These are phyloP conservation scores for Corythornis cristatus DNA, from an alignment of 2,113 vertebrate species.

Conservation along the genomic window DNA sequence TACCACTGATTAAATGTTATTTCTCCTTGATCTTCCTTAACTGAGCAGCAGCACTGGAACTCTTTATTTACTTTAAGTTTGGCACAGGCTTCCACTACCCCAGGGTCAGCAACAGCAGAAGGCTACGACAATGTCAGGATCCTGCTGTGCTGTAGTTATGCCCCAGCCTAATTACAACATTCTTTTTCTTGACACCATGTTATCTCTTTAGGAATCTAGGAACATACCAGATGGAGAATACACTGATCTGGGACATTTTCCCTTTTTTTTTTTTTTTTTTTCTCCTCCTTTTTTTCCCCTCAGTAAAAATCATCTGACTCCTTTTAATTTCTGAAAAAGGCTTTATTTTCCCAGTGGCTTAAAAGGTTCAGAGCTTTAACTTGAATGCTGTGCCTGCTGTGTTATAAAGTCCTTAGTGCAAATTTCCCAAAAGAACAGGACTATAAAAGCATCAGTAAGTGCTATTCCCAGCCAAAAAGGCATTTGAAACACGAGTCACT, in stretches of 20 bases:
- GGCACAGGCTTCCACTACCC: neutral
- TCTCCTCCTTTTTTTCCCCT: neutral
- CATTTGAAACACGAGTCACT: neutral
- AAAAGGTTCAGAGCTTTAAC: slow-evolving; percentile 25
- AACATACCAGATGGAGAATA: slow-evolving; percentile 32
- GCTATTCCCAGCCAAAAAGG: slow-evolving; percentile 30
- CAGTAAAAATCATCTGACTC: neutral
- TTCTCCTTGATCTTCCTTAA: slow-evolving; percentile 37
- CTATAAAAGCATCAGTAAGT: neutral
- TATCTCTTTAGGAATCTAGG: slow-evolving; percentile 41
- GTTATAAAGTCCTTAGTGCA: neutral
- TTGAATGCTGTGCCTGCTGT: neutral
- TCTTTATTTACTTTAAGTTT: slow-evolving; percentile 36
- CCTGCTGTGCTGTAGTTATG: neutral
- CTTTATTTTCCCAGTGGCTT: neutral
- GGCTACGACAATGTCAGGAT: neutral
- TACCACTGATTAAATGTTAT: neutral
- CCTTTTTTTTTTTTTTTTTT: too few species aligned
- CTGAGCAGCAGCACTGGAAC: neutral
- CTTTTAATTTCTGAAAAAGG: slow-evolving; percentile 1
- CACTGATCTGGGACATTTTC: neutral
- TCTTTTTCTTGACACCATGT: slow-evolving; percentile 5
- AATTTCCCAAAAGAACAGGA: neutral
- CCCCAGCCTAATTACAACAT: slow-evolving; percentile 32
- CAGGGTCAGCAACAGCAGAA: slow-evolving; percentile 10